Conservation (phyloP, 2,797 vertebrate genomes). For the Sebastes melanostomus region DNA sequence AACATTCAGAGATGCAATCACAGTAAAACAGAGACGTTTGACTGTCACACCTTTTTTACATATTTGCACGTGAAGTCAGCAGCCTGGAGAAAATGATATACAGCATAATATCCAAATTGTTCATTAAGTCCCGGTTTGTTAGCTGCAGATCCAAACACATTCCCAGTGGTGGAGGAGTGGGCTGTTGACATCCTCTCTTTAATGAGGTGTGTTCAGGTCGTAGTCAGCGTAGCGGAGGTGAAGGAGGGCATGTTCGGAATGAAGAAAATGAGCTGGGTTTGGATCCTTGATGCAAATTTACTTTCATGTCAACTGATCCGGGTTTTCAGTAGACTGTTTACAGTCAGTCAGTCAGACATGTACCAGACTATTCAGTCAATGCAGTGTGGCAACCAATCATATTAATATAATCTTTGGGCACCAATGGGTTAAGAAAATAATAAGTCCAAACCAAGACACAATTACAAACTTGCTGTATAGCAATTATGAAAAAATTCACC, state of each 20-base stretch:
- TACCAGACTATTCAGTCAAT: neutral
- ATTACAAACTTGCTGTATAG: too few species aligned
- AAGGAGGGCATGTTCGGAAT: neutral
- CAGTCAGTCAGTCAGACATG: conserved; percentile 10
- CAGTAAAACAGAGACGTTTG: neutral
- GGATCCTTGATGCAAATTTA: neutral
- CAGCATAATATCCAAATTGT: neutral
- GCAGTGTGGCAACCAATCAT: neutral
- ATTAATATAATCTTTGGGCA: neutral
- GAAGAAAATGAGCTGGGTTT: neutral
- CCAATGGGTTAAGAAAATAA: neutral
- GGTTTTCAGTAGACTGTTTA: neutral
- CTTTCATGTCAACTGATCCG: neutral
- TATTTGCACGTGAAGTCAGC: neutral
- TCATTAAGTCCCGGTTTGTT: conserved; percentile 3
- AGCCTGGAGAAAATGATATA: neutral
- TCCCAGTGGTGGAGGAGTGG: neutral
- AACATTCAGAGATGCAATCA: neutral
- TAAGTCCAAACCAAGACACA: too few species aligned
- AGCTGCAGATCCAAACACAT: neutral
- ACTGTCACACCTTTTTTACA: neutral
- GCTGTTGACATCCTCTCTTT: neutral
- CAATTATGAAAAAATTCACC: too few species aligned
- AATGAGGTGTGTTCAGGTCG: conserved; percentile 9
- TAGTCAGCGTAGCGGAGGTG: neutral